Evolutionary conservation across 2,113 vertebrate genomes (phyloP).

Genomic region (Hoplias malabaricus): DNA sequence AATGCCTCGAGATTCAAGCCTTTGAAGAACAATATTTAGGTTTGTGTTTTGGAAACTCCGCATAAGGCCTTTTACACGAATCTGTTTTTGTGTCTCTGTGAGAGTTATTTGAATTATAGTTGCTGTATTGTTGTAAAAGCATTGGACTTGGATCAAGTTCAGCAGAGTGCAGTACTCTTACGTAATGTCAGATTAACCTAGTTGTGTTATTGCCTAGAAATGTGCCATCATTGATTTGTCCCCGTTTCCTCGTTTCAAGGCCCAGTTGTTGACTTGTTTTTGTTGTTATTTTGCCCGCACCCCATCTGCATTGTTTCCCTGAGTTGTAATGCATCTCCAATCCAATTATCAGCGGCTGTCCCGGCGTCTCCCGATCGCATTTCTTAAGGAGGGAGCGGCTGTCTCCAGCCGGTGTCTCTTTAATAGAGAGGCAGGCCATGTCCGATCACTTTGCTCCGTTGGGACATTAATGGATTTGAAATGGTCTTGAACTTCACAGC

Average conservation of each 20-base stretch:
- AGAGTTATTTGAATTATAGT: slow-evolving; percentile 17
- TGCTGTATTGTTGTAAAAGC: slow-evolving; percentile 14
- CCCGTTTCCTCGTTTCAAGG: slow-evolving; percentile 28
- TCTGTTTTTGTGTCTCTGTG: slow-evolving; percentile 31
- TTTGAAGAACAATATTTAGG: neutral
- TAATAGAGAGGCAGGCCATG: neutral
- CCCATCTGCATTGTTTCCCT: slow-evolving; percentile 9
- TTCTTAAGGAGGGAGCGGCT: neutral
- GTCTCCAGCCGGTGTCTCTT: neutral
- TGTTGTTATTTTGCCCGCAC: slow-evolving; percentile 1
- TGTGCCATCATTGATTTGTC: neutral
- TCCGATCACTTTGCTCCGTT: neutral
- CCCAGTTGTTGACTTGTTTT: slow-evolving; percentile 12
- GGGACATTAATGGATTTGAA: neutral
- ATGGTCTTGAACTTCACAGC: neutral
- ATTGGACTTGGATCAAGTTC: slow-evolving; percentile 13
- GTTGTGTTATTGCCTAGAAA: slow-evolving; percentile 32
- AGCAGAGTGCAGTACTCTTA: slow-evolving; percentile 15
- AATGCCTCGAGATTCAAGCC: neutral
- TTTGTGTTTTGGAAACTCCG: neutral
- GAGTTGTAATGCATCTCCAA: slow-evolving; percentile 20
- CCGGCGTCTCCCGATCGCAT: neutral
- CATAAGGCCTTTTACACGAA: neutral
- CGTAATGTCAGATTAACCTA: slow-evolving; percentile 26
- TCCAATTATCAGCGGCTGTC: slow-evolving; percentile 43